Conservation (phyloP, 2,113 vertebrate genomes). For the Paralichthys olivaceus region DNA sequence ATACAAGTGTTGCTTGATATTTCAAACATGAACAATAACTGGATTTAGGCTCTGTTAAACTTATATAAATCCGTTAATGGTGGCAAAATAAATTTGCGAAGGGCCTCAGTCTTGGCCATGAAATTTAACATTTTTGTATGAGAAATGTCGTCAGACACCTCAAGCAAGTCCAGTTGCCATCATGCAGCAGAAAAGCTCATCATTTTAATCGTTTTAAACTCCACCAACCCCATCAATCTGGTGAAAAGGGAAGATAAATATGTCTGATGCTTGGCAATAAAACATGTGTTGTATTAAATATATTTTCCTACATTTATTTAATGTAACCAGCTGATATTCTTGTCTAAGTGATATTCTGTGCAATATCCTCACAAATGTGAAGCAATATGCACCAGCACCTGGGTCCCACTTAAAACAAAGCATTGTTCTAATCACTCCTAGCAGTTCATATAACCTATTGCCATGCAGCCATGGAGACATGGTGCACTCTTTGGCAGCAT, state of each 20-base stretch:
- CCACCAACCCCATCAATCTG: neutral
- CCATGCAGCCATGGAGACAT: slow-evolving; percentile 3
- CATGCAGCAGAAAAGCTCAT: too few relatives aligned
- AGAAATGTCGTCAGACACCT: too few relatives aligned
- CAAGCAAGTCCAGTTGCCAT: too few relatives aligned
- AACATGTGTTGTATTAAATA: neutral
- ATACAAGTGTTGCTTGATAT: neutral
- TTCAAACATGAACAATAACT: too few relatives aligned
- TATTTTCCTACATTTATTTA: neutral
- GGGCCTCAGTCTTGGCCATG: too few relatives aligned
- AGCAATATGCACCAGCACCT: slow-evolving; percentile 32
- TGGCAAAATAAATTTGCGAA: too few relatives aligned
- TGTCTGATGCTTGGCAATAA: neutral
- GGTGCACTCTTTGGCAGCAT: neutral
- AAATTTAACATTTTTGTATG: too few relatives aligned
- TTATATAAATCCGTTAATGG: too few relatives aligned
- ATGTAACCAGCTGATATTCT: neutral
- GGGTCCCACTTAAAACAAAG: slow-evolving; percentile 18
- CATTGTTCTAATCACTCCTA: slow-evolving; percentile 29
- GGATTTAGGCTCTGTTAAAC: too few relatives aligned
- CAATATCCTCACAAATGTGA: slow-evolving; percentile 1
- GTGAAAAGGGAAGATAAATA: neutral
- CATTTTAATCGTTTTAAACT: too few relatives aligned
- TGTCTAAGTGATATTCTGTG: neutral
- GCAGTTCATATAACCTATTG: slow-evolving; percentile 21